A percentile compares a stretch with the other conserved stretches of the same genome.
These are phyloP conservation scores for Archips xylosteana DNA, from an alignment of 2,888 invertebrate species.

Conservation along the genomic window DNA sequence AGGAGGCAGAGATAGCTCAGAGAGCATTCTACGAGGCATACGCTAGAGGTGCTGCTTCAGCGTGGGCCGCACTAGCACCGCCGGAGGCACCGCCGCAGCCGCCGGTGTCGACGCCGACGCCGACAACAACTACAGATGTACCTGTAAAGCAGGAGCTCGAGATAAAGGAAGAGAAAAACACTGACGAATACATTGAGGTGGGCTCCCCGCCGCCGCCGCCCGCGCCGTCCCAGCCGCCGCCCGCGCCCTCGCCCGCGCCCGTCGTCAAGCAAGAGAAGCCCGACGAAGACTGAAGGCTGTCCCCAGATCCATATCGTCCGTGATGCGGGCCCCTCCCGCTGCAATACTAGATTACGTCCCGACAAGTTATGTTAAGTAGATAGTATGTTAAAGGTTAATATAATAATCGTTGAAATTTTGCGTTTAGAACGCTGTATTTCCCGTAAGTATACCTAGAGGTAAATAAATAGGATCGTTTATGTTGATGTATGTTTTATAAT, in stretches of 20 bases:
- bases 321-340: slow-evolving; percentile 71
- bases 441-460: slow-evolving; percentile 58
- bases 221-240: slow-evolving; percentile 47
- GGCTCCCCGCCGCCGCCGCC: slow-evolving; percentile 65
- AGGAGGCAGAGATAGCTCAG: slow-evolving; percentile 82
- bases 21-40: slow-evolving; percentile 80
- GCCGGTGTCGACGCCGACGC: slow-evolving; percentile 44
- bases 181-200: slow-evolving; percentile 82
- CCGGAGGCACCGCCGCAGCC: slow-evolving; percentile 56
- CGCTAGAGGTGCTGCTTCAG: slow-evolving; percentile 76
- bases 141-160: slow-evolving; percentile 71
- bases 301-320: slow-evolving; percentile 71
- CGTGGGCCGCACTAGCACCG: slow-evolving; percentile 77
- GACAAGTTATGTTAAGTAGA: slow-evolving; percentile 65
- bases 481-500: slow-evolving; percentile 81
- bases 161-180: slow-evolving; percentile 76
- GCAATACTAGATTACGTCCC: slow-evolving; percentile 85
- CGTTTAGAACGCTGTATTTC: slow-evolving; percentile 81
- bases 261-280: slow-evolving; percentile 76
- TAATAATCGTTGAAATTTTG: slow-evolving; percentile 70
- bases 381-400: slow-evolving; percentile 66
- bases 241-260: slow-evolving; percentile 54
- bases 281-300: slow-evolving; percentile 68
- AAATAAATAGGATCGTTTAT: slow-evolving; percentile 63
- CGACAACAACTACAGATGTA: slow-evolving; percentile 55